These are phyloP conservation scores for Ispidina picta DNA, from an alignment of 2,797 vertebrate species.

Conservation along the genomic window DNA sequence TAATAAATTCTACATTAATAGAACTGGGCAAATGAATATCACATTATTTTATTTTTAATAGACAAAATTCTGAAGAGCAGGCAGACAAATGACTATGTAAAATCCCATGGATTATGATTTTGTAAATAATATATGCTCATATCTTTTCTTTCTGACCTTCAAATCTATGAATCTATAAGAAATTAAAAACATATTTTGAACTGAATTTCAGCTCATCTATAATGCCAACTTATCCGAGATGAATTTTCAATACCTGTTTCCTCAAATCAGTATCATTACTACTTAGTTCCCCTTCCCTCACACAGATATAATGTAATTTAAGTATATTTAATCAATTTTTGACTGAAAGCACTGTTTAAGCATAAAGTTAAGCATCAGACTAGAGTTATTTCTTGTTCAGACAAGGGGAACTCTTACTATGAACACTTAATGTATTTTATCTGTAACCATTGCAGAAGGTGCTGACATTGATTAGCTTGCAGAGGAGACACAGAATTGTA, in stretches of 20 bases:
- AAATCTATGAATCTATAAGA: background rate
- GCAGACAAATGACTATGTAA: background rate
- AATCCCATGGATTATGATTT: background rate
- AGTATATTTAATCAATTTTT: conserved; percentile 14
- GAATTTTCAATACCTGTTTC: background rate
- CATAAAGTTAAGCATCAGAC: conserved; percentile 29
- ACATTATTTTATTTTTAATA: background rate
- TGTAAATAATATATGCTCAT: background rate
- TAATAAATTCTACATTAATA: background rate
- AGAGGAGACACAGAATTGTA: conserved; percentile 46
- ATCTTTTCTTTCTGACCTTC: background rate
- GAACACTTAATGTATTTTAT: conserved; percentile 40
- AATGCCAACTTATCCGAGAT: background rate
- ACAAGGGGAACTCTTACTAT: conserved; percentile 1
- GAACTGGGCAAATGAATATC: background rate
- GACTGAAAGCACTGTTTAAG: conserved; percentile 26
- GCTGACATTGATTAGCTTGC: conserved; percentile 62
- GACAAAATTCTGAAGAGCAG: background rate
- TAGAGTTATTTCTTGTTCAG: conserved; percentile 43
- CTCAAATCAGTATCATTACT: background rate
- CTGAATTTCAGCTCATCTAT: background rate
- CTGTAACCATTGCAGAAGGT: conserved; percentile 33
- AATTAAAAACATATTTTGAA: background rate
- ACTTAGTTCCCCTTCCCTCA: background rate
- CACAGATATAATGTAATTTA: background rate